phyloP scores from a whole-genome alignment of 1,140 invertebrate genomes.

The Pseudoatta argentina region DNA sequence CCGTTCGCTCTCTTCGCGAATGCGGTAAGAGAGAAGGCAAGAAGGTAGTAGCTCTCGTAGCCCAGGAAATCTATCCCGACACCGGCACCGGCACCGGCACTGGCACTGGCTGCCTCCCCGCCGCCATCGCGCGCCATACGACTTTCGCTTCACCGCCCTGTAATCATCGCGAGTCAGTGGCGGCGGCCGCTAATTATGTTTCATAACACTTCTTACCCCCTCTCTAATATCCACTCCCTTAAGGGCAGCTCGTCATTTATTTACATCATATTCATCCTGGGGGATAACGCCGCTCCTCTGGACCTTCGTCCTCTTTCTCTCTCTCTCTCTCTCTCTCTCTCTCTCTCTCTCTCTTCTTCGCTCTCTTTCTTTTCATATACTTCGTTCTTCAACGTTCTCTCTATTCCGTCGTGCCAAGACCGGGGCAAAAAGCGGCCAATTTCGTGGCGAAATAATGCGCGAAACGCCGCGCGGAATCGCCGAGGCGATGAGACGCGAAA shows the following conservation, averaged over 20 bases:
- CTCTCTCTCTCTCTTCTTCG: background rate
- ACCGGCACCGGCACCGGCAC: conserved; percentile 57
- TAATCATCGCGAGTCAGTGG: conserved; percentile 86
- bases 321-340: background rate
- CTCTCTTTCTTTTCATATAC: conserved; percentile 1
- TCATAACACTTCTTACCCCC: conserved; percentile 86
- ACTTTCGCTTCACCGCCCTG: conserved; percentile 85
- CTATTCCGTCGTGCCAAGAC: conserved; percentile 27
- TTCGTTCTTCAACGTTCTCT: conserved; percentile 40
- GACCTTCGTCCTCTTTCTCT: conserved; percentile 32
- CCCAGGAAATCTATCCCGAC: conserved; percentile 80
- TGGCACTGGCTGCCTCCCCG: conserved; percentile 69
- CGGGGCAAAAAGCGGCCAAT: conserved; percentile 57
- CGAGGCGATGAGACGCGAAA: conserved; percentile 22
- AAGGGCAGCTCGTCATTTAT: conserved; percentile 86
- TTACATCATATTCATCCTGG: conserved; percentile 85
- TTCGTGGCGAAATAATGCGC: conserved; percentile 62
- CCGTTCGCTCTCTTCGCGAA: conserved; percentile 40
- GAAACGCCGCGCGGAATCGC: conserved; percentile 35
- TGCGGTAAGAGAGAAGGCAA: conserved; percentile 66
- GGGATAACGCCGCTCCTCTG: conserved; percentile 70
- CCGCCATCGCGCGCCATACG: conserved; percentile 72
- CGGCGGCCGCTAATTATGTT: conserved; percentile 86
- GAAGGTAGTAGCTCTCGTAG: conserved; percentile 77
- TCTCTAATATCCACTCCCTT: conserved; percentile 84